Percentiles rank a stretch among this genome's conserved stretches.
Evolutionary conservation across 2,797 vertebrate genomes (phyloP).

Genomic region (Myotis pilosus): DNA sequence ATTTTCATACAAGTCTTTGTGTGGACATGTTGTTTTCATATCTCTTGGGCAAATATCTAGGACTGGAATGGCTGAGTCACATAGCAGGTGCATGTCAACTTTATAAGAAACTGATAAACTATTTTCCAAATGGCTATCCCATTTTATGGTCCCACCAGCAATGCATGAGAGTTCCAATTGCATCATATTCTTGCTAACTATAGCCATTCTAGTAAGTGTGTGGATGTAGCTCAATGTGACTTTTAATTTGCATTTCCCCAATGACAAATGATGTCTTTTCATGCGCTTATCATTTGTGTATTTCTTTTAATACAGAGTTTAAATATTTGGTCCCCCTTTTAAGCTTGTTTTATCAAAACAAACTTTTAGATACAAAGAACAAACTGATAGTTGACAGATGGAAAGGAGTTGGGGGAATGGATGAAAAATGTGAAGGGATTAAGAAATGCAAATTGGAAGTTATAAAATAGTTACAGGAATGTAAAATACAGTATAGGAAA

Average conservation of each 20-base stretch:
- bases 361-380: neutral
- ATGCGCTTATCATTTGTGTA: neutral
- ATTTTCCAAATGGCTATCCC: neutral
- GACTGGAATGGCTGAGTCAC: neutral
- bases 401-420: neutral
- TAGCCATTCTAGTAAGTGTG: neutral
- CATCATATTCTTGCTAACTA: neutral
- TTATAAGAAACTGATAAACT: neutral
- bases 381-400: neutral
- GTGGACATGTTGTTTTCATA: neutral
- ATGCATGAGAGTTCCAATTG: neutral
- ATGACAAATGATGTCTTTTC: neutral
- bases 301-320: neutral
- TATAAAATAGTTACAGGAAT: neutral
- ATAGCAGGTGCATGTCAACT: neutral
- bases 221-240: neutral
- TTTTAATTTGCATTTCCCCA: neutral
- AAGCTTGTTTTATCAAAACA: neutral
- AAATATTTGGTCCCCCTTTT: neutral
- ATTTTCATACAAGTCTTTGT: conserved; percentile 20
- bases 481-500: neutral
- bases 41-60: conserved; percentile 1
- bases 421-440: neutral
- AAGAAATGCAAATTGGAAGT: neutral
- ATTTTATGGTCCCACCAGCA: neutral